Conservation (phyloP, 2,888 invertebrate genomes). For the Amphipyra tragopoginis region DNA sequence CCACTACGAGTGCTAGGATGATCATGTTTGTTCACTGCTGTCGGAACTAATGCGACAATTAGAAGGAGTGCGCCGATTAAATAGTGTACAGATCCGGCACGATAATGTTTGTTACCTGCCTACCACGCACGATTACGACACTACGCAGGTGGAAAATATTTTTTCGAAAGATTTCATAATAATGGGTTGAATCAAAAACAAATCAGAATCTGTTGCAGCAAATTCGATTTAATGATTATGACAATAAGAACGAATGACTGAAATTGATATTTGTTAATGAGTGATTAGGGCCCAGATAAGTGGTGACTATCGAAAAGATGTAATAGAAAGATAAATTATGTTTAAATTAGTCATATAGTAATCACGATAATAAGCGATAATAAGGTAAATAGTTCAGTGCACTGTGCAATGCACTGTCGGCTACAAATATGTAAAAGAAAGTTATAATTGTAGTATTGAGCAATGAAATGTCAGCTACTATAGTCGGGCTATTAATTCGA, state of each 20-base stretch:
- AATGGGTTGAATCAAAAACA: constrained; percentile 13
- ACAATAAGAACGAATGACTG: constrained; percentile 1
- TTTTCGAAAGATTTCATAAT: constrained; percentile 26
- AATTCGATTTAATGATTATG: constrained; percentile 21
- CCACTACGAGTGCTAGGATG: constrained; percentile 43
- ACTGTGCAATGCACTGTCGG: too few species aligned
- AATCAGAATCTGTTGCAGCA: constrained; percentile 10
- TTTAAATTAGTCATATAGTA: constrained; percentile 17
- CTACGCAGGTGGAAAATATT: constrained; percentile 2
- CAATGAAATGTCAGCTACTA: too few species aligned
- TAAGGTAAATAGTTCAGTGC: background rate
- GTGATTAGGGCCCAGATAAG: constrained; percentile 20
- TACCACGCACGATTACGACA: constrained; percentile 32
- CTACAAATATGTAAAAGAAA: too few species aligned
- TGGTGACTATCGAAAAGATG: constrained; percentile 33
- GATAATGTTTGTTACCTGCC: constrained; percentile 28
- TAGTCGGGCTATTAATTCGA: too few species aligned
- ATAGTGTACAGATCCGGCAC: constrained; percentile 41
- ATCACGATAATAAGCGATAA: constrained; percentile 1
- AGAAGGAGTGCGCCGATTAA: constrained; percentile 24
- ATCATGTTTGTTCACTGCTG: constrained; percentile 46
- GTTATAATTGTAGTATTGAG: too few species aligned
- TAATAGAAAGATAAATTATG: constrained; percentile 42
- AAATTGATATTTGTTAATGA: constrained; percentile 1
- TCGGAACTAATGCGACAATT: constrained; percentile 2